These are phyloP conservation scores for Porites evermanni DNA, from an alignment of 92 coral and sea anemone genomes.

Conservation along the genomic window DNA sequence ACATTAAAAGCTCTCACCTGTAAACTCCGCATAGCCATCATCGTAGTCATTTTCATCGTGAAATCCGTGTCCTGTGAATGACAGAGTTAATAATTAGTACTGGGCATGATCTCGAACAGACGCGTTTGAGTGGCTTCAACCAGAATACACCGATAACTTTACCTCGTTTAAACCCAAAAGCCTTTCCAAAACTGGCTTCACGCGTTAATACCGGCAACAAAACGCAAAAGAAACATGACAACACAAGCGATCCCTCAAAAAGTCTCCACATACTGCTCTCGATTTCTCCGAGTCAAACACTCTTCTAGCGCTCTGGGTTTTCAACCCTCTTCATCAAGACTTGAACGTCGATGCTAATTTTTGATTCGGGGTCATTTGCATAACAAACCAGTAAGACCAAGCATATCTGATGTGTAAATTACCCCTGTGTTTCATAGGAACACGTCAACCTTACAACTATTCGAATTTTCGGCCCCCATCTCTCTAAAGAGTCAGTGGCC, in stretches of 20 bases:
- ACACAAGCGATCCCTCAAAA: not conserved
- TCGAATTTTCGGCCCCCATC: not conserved
- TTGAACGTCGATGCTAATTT: slow-evolving; percentile 50
- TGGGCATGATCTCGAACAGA: not conserved
- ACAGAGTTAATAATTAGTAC: slow-evolving; percentile 3
- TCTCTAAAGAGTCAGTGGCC: no score
- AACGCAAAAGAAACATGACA: slow-evolving; percentile 5
- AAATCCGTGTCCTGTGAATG: slow-evolving; percentile 36
- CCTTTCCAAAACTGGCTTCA: slow-evolving; percentile 28
- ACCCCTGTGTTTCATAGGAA: slow-evolving; percentile 8
- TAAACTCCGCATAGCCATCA: slow-evolving; percentile 47
- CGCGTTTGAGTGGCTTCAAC: not conserved
- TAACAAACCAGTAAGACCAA: slow-evolving; percentile 28
- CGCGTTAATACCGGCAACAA: slow-evolving; percentile 20
- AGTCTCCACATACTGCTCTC: slow-evolving; percentile 35
- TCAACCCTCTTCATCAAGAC: slow-evolving; percentile 16
- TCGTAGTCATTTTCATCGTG: slow-evolving; percentile 46
- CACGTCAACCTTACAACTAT: not conserved
- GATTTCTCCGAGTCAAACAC: not conserved
- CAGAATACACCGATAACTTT: not conserved
- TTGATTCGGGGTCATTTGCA: slow-evolving; percentile 38
- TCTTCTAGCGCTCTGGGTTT: not conserved
- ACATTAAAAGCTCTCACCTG: slow-evolving; percentile 34
- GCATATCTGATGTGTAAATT: slow-evolving; percentile 21
- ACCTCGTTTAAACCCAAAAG: slow-evolving; percentile 7